phyloP scores from a whole-genome alignment of 2,113 vertebrate genomes.

The human (Homo sapiens) region DNA sequence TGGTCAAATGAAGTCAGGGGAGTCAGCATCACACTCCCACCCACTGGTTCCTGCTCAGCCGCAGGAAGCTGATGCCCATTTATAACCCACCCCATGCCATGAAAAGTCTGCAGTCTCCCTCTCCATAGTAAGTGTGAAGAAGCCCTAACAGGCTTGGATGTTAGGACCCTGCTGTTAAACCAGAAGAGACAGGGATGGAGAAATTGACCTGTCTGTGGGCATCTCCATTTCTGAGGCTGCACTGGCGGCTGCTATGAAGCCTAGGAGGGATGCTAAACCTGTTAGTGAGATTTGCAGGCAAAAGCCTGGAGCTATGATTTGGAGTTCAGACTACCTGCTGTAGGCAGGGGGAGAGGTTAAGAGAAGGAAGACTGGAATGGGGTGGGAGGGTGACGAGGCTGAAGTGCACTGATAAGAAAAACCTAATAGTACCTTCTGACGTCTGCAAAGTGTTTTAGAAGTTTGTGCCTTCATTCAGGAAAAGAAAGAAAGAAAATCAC shows the following conservation, averaged over 20 bases:
- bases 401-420: neutral
- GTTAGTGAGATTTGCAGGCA: neutral
- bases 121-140: neutral
- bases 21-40: accelerated
- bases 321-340: neutral
- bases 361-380: neutral
- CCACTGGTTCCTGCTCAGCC: neutral
- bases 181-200: neutral
- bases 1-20: neutral
- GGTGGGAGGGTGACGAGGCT: neutral
- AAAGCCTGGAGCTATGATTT: neutral
- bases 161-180: neutral
- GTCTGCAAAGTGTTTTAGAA: neutral
- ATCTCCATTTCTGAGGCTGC: neutral
- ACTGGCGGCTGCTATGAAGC: neutral
- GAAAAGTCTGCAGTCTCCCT: neutral
- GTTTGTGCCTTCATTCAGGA: neutral
- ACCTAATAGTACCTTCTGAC: neutral
- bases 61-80: neutral
- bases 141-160: neutral
- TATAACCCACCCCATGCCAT: neutral
- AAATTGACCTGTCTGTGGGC: neutral
- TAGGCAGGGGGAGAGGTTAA: neutral
- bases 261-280: neutral
- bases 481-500: neutral